These are phyloP conservation scores for Sisyra nigra DNA, from an alignment of 2,888 invertebrate species.

Conservation along the genomic window DNA sequence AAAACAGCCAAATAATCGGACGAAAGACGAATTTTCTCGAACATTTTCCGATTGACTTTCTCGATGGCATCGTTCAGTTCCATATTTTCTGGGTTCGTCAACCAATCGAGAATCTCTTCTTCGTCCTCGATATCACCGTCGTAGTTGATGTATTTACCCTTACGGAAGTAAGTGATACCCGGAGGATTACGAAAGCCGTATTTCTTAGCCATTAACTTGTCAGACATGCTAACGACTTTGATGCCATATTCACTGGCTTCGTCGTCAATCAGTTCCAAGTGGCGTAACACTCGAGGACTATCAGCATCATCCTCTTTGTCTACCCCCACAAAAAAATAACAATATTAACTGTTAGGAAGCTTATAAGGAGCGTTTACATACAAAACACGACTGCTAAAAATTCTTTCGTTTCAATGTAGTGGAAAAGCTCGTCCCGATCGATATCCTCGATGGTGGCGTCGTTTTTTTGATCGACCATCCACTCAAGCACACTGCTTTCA, in stretches of 20 bases:
- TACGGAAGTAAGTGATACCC: conserved; percentile 80
- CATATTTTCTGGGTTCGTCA: conserved; percentile 88
- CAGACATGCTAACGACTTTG: conserved; percentile 74
- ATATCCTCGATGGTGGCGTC: conserved; percentile 86
- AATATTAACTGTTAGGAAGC: background rate
- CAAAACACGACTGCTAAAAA: conserved; percentile 86
- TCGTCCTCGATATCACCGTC: conserved; percentile 88
- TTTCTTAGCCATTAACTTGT: conserved; percentile 83
- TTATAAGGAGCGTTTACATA: conserved; percentile 38
- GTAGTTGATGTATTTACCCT: conserved; percentile 77
- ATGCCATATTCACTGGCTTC: conserved; percentile 86
- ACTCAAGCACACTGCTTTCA: conserved; percentile 69
- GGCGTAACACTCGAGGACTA: conserved; percentile 63
- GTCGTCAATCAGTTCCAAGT: conserved; percentile 80
- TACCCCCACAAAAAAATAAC: conserved; percentile 21
- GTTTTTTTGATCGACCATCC: conserved; percentile 83
- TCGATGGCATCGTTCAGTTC: conserved; percentile 86
- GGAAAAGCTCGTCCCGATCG: conserved; percentile 62
- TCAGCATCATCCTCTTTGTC: conserved; percentile 71
- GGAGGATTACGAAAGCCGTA: conserved; percentile 82
- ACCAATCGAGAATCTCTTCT: conserved; percentile 77
- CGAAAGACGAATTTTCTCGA: conserved; percentile 73
- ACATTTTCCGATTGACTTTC: conserved; percentile 83
- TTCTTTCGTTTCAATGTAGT: conserved; percentile 78
- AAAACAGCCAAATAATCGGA: conserved; percentile 85